Evolutionary conservation across 2,888 invertebrate species (phyloP).

Genomic region (Physocephala rufipes): DNA sequence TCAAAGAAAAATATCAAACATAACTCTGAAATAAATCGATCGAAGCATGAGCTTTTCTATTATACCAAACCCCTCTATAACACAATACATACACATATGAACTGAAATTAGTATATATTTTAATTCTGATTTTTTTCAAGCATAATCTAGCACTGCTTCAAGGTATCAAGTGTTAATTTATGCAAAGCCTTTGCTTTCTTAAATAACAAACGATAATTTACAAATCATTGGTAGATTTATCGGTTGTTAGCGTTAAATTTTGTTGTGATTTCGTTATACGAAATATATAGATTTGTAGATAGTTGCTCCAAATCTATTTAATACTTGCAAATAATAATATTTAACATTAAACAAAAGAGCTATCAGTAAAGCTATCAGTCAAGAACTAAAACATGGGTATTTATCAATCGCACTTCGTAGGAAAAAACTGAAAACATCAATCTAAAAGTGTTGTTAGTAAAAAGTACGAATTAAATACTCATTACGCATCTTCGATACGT

Average conservation of each 20-base stretch:
- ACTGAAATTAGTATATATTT: too few species aligned
- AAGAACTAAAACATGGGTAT: neutral
- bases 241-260: constrained; percentile 26
- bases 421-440: constrained; percentile 5
- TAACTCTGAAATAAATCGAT: too few species aligned
- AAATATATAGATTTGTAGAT: too few species aligned
- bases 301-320: too few species aligned
- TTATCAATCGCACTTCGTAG: constrained; percentile 1
- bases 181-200: constrained; percentile 29
- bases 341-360: neutral
- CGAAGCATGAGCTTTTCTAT: too few species aligned
- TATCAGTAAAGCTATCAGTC: neutral
- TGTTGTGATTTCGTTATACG: too few species aligned
- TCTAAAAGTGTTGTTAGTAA: too few species aligned
- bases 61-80: too few species aligned
- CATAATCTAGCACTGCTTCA: too few species aligned
- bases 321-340: neutral
- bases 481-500: constrained; percentile 3
- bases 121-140: too few species aligned
- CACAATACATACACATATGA: too few species aligned
- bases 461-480: neutral
- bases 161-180: constrained; percentile 29
- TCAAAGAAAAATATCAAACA: too few species aligned
- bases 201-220: constrained; percentile 19
- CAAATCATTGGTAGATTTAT: neutral